Evolutionary conservation across 2,113 vertebrate species (phyloP), one percentile per base, ranked within the genome.

Genomic region (Perca fluviatilis): DNA sequence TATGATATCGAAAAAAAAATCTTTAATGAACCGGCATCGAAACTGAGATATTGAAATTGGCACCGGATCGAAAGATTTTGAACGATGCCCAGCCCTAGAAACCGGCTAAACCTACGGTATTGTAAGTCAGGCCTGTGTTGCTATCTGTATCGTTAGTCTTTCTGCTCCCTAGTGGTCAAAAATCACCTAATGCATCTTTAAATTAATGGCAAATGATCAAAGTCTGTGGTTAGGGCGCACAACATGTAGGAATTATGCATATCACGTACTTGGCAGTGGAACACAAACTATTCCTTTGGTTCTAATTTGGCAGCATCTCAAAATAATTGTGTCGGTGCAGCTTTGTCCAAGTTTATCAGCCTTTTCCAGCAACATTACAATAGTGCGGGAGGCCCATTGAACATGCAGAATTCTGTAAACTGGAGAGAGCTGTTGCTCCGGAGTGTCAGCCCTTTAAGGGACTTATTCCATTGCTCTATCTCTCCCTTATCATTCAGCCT

Each of bases 401-500:
- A 82, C 77, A 80, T 61, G 82, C 40, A 77, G 67, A 57, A 67
- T 76, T 80, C 74, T 75, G 83, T 86, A 80, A 86, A 88, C 76
- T 67, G 79, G 68, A 77, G 78, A 83, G 81, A 84, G 88, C 43
- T 83, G 86, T 79, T 88, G 79, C 83, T 90, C 76, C 80, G 74
- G 78, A 88, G 86, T 85, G 69, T 81, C 86, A 85, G 77, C 74
- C 84, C 79, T 91, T 89, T 80, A 84, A 81, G 84, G 71, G 85
- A 89, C 84, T 85, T 81, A 84, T 89, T 87, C 77, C 73, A 51
- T 27, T 61, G 50, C 88, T 68, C 50, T 87, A 90, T 90, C 91
- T 74, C 81, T 49, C 68, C 87, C 87, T 94, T 94, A 94, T 94
- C 91, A 49, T 79, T 80, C 77, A 79, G 89, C 93, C 91, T 43